Evolutionary conservation across 1,140 invertebrate genomes (phyloP), one percentile per base, ranked within the genome.

Genomic region (Matsumurasca onukii): DNA sequence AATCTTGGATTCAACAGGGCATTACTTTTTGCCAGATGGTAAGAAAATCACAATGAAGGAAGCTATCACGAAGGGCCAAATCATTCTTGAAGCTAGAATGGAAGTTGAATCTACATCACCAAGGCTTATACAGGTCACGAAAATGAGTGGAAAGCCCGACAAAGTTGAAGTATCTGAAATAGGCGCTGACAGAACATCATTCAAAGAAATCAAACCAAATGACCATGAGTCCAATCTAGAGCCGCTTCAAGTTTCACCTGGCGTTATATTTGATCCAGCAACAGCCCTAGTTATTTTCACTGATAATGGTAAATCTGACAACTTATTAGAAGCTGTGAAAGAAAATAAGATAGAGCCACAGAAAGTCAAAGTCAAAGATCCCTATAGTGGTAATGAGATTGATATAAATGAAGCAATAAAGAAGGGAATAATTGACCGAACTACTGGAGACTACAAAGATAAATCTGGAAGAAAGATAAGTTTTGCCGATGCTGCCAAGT

Each of bases 301-400:
- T 1, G 84, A 89, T 25, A 65, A 82, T 17, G 87, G 87, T n/a
- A 82, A 87, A 72, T 86, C 89, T 0, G 83, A 85, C 64, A 87
- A 88, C 76, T 82, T 94, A 63, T 77, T 91, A 31, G 81, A 85
- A 71, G 90, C 91, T 9, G 81, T 92, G 0, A 82, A 86, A 61
- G 84, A 88, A 59, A 89, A 88, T 12, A 80, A 85, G 66, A 80
- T 94, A 48, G 81, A 89, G 49, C 77, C 84, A 1, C 84, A 83
- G 75, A 83, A 86, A n/a, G 86, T 95, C 1, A 85, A 87, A 76
- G 85, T 97, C 2, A 84, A 86, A 67, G 91, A 96, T 81, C 91
- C 92, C 15, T 76, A 80, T 52, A 88, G 87, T 1, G 89, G 88
- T 0, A 82, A 86, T 75, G 80, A 86, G 68, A 85, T 96, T 64